Evolutionary conservation across 2,113 vertebrate genomes (phyloP), one percentile per base, ranked within the genome.

Genomic region (Grammomys surdaster): DNA sequence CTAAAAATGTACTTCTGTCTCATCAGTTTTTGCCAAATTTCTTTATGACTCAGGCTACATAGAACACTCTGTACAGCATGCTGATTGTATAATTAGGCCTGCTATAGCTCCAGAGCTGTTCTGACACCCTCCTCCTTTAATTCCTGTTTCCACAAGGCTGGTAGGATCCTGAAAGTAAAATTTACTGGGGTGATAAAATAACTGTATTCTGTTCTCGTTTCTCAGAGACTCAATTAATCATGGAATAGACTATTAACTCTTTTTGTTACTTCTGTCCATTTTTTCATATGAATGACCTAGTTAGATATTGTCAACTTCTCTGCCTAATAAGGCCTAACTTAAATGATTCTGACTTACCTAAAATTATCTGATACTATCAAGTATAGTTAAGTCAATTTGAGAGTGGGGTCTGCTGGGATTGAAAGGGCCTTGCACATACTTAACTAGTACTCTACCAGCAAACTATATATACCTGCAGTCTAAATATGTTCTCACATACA

Each of bases 1-100:
- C 95, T 96, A 94, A 96, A 98, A 98, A 97, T 90, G 93, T 91
- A 96, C 65, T 65, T 96, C 43, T 60, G 69, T 96, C 89, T 95
- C 96, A 93, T 97, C 84, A 97, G 95, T 86, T 96, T 97, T 96
- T 97, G 96, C 92, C 96, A 98, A 98, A 96, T 96, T 97, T 85
- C 72, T 97, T 89, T 82, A 97, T 97, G 97, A 98, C 93, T 96
- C 97, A 97, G 72, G 77, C 88, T 96, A 96, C 92, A 96, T 10
- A 95, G 97, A 97, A 97, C 95, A 95, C 58, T 92, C 90, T 56
- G 93, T 97, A 87, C 95, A 93, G 78, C 56, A 80, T 87, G 70
- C 96, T 89, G 95, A 93, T 96, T 95, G 94, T 95, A 97, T 96
- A 97, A 97, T 97, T 96, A 96, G 88, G 63, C 94, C 91, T 89